Conservation (phyloP, 2,113 vertebrate species). For the Pelodiscus sinensis region DNA sequence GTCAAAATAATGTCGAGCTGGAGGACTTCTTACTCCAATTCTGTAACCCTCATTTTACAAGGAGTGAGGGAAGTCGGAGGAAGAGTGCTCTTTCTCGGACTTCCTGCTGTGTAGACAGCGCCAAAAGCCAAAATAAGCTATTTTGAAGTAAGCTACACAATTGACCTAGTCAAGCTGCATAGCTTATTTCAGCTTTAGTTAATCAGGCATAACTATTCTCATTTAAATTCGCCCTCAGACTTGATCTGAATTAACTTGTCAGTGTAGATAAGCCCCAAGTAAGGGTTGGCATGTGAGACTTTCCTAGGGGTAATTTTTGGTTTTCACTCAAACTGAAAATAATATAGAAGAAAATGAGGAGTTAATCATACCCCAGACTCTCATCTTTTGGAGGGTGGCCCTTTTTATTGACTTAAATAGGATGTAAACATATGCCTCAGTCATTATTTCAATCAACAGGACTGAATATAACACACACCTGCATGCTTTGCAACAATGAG, state of each 20-base stretch:
- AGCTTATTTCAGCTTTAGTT: too few species aligned
- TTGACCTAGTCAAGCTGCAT: too few species aligned
- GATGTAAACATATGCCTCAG: neutral
- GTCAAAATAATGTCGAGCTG: too few species aligned
- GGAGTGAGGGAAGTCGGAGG: too few species aligned
- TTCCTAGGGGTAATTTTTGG: neutral
- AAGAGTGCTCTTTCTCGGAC: too few species aligned
- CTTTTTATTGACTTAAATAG: neutral
- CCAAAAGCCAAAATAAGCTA: too few species aligned
- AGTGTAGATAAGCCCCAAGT: neutral
- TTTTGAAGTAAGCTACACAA: too few species aligned
- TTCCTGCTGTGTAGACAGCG: too few species aligned
- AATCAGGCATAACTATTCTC: neutral
- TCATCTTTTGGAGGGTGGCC: neutral
- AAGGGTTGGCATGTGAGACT: neutral
- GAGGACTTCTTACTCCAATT: too few species aligned
- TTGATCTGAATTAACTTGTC: neutral
- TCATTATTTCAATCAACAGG: neutral
- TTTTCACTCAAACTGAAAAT: neutral
- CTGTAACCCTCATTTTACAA: too few species aligned
- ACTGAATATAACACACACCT: rapidly evolving
- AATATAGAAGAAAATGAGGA: neutral
- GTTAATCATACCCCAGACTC: neutral
- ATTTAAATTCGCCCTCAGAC: neutral
- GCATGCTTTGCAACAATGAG: neutral